Evolutionary conservation across 2,113 vertebrate species (phyloP), one percentile per base, ranked within the genome.

Genomic region (Brienomyrus longianalis): DNA sequence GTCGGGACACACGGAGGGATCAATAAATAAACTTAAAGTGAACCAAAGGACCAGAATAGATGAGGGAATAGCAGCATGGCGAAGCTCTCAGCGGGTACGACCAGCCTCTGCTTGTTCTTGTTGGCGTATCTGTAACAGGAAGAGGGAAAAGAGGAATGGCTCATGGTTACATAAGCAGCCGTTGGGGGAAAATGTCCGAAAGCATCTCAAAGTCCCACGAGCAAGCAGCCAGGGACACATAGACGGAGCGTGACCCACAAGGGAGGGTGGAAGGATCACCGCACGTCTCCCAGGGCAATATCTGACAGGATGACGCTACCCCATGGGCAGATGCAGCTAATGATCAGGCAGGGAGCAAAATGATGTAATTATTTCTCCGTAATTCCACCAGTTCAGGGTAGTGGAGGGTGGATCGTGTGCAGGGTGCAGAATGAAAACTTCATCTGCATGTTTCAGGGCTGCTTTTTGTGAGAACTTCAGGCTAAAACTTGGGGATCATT

Each of bases 281-380:
- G 39, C 47, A n/a, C 15, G 19, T 10, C 83, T 84, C 83, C 83
- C 17, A 3, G 45, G 23, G 39, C 83, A 48, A 23, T n/a, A 23
- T 45, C 39, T 45, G 39, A 45, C 21, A 84, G 35, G 43, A 23
- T 48, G 39, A 84, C 39, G 23, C 23, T 84, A n/a, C 83, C 83
- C 83, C 39, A 48, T 9, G 43, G 83, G 47, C 39, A 84, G 47
- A 35, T 48, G 47, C 39, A 84, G 39, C 83, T 84, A 48, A 48
- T 84, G 83, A 45, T 84, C 83, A 84, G 83, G 83, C 47, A 45
- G 39, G 47, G 83, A 47, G 83, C 83, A 84, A 48, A 84, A 84
- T 84, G 43, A 84, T 84, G 83, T 84, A 47, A 84, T 84, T 47
- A 48, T 84, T 84, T 84, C 19, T 23, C 47, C 2, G 47, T 45